Conservation (phyloP, 1,140 invertebrate species). For the Anadara kagoshimensis region DNA sequence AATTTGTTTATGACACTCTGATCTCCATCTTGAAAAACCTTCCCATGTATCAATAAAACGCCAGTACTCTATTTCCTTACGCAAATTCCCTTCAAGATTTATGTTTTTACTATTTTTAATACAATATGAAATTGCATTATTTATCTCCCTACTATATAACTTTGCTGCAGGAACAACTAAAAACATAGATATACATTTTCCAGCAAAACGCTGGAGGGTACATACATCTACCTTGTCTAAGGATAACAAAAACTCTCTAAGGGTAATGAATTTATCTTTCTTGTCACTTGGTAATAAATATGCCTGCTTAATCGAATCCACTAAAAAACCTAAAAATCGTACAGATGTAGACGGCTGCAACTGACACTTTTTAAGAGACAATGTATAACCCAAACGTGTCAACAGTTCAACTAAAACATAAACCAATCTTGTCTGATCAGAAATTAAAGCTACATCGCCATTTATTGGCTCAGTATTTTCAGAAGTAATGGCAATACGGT, state of each 20-base stretch:
- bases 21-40: conserved; percentile 3
- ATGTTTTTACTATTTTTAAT: conserved; percentile 15
- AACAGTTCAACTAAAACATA: conserved; percentile 18
- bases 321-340: conserved; percentile 32
- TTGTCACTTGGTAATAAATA: conserved; percentile 35
- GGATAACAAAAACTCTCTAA: conserved; percentile 24
- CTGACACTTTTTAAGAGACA: conserved; percentile 18
- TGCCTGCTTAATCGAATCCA: conserved; percentile 27
- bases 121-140: conserved; percentile 24
- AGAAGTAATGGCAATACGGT: conserved; percentile 24
- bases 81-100: not conserved
- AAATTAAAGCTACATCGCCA: not conserved
- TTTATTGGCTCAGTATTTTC: not conserved
- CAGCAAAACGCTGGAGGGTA: conserved; percentile 30
- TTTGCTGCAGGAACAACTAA: conserved; percentile 27
- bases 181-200: conserved; percentile 33
- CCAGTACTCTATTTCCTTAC: conserved; percentile 19
- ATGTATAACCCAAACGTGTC: conserved; percentile 29
- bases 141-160: conserved; percentile 38
- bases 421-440: conserved; percentile 1
- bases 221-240: conserved; percentile 11
- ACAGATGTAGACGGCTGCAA: conserved; percentile 14
- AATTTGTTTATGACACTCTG: conserved; percentile 14
- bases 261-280: conserved; percentile 21
- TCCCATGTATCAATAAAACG: conserved; percentile 8